Conservation (phyloP, 2,888 invertebrate genomes). For the Seira musarum region DNA sequence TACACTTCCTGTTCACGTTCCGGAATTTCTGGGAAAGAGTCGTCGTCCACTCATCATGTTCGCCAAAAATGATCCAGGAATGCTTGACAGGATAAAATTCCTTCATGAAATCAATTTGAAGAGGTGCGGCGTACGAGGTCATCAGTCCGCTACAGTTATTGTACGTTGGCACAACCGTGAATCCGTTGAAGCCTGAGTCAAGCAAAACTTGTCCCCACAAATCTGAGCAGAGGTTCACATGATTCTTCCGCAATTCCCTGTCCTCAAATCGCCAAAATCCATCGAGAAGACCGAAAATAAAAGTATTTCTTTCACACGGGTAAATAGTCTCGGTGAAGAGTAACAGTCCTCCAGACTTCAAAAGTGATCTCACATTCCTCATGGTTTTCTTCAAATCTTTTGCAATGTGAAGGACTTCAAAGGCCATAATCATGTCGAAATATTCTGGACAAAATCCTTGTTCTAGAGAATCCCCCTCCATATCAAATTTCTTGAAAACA, state of each 20-base stretch:
- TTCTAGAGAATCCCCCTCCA: constrained; percentile 31
- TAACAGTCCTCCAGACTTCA: constrained; percentile 35
- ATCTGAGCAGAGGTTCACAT: neutral
- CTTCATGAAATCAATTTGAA: neutral
- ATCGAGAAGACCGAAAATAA: constrained; percentile 51
- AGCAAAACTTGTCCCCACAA: neutral
- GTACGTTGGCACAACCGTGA: neutral
- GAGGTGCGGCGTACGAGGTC: neutral
- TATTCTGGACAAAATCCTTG: constrained; percentile 30
- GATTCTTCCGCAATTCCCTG: neutral
- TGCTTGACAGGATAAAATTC: neutral
- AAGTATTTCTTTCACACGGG: constrained; percentile 17
- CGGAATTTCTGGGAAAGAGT: neutral
- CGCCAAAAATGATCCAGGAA: neutral
- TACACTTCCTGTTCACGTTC: neutral
- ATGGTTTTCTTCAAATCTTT: constrained; percentile 30
- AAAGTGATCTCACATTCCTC: constrained; percentile 25
- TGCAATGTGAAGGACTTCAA: constrained; percentile 37
- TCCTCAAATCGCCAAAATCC: constrained; percentile 57
- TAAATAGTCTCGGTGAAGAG: constrained; percentile 39
- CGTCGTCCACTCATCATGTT: neutral
- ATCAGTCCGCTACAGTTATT: neutral
- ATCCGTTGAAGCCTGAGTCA: neutral
- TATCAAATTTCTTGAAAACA: constrained; percentile 41
- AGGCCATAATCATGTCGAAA: constrained; percentile 28